These are phyloP conservation scores for Tragelaphus imberbis DNA, from an alignment of 2,113 vertebrate genomes.

Conservation along the genomic window DNA sequence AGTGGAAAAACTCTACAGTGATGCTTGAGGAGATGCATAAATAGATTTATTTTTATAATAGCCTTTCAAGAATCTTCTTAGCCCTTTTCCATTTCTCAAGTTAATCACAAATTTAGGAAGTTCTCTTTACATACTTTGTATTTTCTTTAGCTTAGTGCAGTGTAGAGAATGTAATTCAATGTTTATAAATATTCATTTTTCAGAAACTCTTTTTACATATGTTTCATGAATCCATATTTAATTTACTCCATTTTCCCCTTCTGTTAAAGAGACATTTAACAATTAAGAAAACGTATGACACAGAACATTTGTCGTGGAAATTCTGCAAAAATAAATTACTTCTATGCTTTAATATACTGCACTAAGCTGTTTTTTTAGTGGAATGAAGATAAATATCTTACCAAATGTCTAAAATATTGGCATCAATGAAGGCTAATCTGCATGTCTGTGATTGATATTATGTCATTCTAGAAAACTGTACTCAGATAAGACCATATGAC, in stretches of 20 bases:
- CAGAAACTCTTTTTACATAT: background rate
- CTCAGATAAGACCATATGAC: background rate
- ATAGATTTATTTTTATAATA: constrained; percentile 48
- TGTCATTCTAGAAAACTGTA: constrained; percentile 7
- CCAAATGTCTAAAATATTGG: constrained; percentile 42
- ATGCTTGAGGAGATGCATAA: constrained; percentile 23
- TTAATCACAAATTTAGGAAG: background rate
- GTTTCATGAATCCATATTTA: background rate
- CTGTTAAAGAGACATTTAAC: constrained; percentile 36
- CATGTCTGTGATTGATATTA: background rate
- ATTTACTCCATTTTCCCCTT: background rate
- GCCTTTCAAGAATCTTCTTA: background rate
- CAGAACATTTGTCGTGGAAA: constrained; percentile 38
- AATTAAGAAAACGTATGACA: background rate
- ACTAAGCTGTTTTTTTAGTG: background rate
- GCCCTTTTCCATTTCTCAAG: background rate
- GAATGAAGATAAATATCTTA: constrained; percentile 38
- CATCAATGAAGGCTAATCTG: background rate
- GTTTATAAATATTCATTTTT: background rate
- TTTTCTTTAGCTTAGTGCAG: background rate
- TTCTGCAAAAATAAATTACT: constrained; percentile 27
- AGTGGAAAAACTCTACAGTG: constrained; percentile 30
- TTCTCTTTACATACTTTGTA: background rate
- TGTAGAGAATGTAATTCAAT: background rate
- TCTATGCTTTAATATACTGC: background rate